Evolutionary conservation across 2,888 invertebrate genomes (phyloP).

Genomic region (Lampropteryx suffumata): DNA sequence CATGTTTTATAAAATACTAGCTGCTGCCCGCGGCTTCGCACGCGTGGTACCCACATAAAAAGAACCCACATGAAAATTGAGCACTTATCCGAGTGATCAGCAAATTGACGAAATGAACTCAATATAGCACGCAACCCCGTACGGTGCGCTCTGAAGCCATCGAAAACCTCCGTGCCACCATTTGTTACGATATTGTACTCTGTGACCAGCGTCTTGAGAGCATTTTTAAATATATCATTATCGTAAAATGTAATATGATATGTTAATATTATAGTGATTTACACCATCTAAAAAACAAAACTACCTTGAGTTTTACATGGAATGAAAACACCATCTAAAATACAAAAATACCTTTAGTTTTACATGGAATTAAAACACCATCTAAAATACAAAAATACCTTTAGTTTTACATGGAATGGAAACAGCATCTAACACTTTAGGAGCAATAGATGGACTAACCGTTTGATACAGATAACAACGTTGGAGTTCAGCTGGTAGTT

Average conservation of each 20-base stretch:
- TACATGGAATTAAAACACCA: no score
- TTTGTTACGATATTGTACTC: slow-evolving; percentile 6
- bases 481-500: no score
- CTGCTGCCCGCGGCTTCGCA: no score
- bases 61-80: slow-evolving; percentile 99
- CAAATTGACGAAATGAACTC: slow-evolving; percentile 92
- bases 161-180: slow-evolving; percentile 24
- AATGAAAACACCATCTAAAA: no score
- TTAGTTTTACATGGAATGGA: no score
- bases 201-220: slow-evolving; percentile 25
- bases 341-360: no score
- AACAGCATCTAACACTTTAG: no score
- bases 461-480: no score
- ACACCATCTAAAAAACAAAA: not conserved
- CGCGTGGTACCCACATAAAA: no score
- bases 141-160: slow-evolving; percentile 14
- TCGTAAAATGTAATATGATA: slow-evolving; percentile 3
- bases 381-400: no score
- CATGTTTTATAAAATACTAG: no score
- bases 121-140: slow-evolving; percentile 1
- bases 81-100: slow-evolving; percentile 99
- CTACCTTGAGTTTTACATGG: not conserved
- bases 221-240: slow-evolving; percentile 12
- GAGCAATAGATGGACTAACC: no score
- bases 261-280: not conserved